Percentiles rank a stretch among this genome's conserved stretches.
Conservation (phyloP, 2,113 vertebrate species). For the Pleuronectes platessa region DNA sequence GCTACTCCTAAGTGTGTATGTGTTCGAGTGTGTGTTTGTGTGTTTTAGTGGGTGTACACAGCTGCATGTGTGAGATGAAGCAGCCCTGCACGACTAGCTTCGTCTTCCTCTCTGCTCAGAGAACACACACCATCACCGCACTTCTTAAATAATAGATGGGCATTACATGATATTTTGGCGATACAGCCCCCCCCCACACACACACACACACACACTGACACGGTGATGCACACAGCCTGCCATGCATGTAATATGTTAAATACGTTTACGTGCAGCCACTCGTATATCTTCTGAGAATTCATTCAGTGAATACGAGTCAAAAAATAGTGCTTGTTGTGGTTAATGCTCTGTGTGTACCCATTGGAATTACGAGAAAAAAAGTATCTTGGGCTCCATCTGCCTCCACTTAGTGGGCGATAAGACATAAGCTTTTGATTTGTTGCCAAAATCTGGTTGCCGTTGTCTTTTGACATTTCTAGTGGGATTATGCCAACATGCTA, state of each 20-base stretch:
- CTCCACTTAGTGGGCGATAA: neutral
- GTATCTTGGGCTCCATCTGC: neutral
- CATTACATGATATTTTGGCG: conserved; percentile 48
- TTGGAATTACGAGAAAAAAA: neutral
- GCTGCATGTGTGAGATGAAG: conserved; percentile 55
- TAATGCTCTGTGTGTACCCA: neutral
- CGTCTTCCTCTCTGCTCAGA: conserved; percentile 34
- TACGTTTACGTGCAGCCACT: neutral
- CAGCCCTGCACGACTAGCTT: conserved; percentile 26
- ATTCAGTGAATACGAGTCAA: neutral
- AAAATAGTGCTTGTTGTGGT: conserved; percentile 1
- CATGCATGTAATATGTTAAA: conserved; percentile 1
- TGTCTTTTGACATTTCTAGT: conserved; percentile 13
- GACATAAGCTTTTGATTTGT: neutral
- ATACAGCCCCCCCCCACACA: neutral
- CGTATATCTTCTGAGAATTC: neutral
- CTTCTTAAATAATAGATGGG: conserved; percentile 59
- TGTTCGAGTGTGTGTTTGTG: conserved; percentile 3
- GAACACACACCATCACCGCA: conserved; percentile 40
- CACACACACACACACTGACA: neutral
- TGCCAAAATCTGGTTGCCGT: neutral
- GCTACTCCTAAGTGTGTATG: conserved; percentile 12
- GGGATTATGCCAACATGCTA: conserved; percentile 20
- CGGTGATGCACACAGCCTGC: conserved; percentile 2
- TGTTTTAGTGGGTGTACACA: conserved; percentile 44